phyloP scores from a whole-genome alignment of 2,888 invertebrate genomes.

The Neoitamus cyanurus region DNA sequence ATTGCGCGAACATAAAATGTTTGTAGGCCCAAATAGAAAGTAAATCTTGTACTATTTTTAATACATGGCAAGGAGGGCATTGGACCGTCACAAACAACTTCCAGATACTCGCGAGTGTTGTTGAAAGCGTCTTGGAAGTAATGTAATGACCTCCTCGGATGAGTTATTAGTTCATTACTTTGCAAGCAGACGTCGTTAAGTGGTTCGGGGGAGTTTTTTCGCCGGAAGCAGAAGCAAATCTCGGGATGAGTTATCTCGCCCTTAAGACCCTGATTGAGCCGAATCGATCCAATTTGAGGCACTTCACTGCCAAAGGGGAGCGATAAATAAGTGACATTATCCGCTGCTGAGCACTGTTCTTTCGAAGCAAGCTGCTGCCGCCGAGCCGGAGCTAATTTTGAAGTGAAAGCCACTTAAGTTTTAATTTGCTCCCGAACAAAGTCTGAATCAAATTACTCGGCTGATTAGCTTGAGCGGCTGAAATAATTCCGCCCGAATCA shows the following conservation, averaged over 20 bases:
- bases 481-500: neutral
- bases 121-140: neutral
- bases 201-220: neutral
- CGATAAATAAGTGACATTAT: conserved; percentile 1
- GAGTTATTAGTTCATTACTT: conserved; percentile 9
- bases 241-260: neutral
- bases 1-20: neutral
- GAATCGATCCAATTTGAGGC: neutral
- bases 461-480: neutral
- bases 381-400: neutral
- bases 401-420: neutral
- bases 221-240: neutral
- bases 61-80: neutral
- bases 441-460: neutral
- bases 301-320: neutral
- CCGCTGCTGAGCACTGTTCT: neutral
- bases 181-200: conserved; percentile 12
- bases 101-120: neutral
- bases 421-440: neutral
- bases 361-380: neutral
- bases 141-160: neutral
- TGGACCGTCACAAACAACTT: neutral
- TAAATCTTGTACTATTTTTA: neutral
- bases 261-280: neutral
- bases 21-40: neutral